Conservation (phyloP, 1,140 invertebrate species). For the Lerema accius region DNA sequence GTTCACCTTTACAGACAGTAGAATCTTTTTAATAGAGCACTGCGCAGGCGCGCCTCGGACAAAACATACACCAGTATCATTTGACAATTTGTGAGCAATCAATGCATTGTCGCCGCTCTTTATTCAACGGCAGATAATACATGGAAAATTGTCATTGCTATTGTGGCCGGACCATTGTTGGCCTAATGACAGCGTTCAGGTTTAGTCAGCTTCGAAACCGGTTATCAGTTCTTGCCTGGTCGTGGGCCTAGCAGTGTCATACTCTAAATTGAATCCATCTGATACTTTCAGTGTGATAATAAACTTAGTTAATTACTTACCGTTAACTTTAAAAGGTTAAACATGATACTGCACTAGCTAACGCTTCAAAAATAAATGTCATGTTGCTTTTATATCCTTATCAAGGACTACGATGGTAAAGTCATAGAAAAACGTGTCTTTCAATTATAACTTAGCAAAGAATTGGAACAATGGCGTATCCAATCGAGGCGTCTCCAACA, state of each 20-base stretch:
- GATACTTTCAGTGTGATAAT: slow-evolving; percentile 5
- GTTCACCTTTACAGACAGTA: slow-evolving; percentile 20
- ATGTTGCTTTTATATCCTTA: no score
- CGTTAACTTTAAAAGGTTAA: no score
- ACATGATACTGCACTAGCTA: no score
- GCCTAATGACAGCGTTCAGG: slow-evolving; percentile 76
- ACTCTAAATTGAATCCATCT: slow-evolving; percentile 31
- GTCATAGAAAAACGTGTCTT: background rate
- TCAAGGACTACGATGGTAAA: background rate
- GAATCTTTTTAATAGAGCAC: slow-evolving; percentile 61
- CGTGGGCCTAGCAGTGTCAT: slow-evolving; percentile 48
- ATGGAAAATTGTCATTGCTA: slow-evolving; percentile 79
- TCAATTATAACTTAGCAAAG: background rate
- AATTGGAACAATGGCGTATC: slow-evolving; percentile 58
- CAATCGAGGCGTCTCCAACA: slow-evolving; percentile 44
- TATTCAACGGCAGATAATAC: slow-evolving; percentile 80
- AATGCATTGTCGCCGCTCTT: slow-evolving; percentile 80
- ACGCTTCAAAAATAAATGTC: background rate
- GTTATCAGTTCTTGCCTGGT: slow-evolving; percentile 63
- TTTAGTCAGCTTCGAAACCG: slow-evolving; percentile 65
- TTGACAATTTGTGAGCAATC: slow-evolving; percentile 82
- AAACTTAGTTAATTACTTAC: no score
- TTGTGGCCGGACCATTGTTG: slow-evolving; percentile 74
- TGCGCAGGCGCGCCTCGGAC: slow-evolving; percentile 69
- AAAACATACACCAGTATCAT: slow-evolving; percentile 80